Percentiles rank a stretch among this genome's conserved stretches.
These are phyloP conservation scores for Argentina silus DNA, from an alignment of 2,797 vertebrate species.

Conservation along the genomic window DNA sequence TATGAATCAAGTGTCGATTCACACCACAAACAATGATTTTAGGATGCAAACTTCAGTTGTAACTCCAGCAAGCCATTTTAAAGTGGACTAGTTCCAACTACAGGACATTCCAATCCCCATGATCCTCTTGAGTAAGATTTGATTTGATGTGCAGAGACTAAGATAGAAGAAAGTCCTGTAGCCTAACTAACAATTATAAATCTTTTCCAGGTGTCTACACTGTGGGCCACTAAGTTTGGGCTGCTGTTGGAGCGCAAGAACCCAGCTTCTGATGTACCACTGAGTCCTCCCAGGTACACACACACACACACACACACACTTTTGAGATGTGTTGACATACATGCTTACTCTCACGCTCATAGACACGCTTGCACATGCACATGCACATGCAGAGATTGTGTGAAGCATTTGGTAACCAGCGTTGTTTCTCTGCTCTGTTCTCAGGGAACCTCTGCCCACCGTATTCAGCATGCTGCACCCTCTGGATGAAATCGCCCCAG, in stretches of 20 bases:
- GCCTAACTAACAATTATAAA: background rate
- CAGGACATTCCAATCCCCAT: no score
- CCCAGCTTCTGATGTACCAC: conserved; percentile 81
- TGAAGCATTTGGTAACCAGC: background rate
- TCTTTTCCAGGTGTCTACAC: conserved; percentile 84
- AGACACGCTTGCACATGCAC: background rate
- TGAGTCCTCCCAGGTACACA: conserved; percentile 82
- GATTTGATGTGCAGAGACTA: no score
- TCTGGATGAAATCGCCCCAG: conserved; percentile 93
- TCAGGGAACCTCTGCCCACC: conserved; percentile 91
- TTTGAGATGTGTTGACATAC: background rate
- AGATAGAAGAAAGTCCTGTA: background rate
- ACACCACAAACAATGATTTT: no score
- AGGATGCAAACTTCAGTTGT: no score
- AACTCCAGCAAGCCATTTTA: no score
- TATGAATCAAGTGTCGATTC: no score
- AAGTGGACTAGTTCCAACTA: no score
- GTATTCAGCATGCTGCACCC: conserved; percentile 98
- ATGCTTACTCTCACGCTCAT: no score
- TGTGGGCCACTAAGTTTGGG: conserved; percentile 95
- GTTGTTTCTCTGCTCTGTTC: conserved; percentile 30
- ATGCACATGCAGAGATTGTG: background rate
- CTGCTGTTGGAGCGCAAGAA: conserved; percentile 91
- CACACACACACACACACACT: conserved; percentile 7
- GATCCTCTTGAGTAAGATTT: no score